Evolutionary conservation across 2,113 vertebrate genomes (phyloP).

Genomic region (Triplophysa dalaica): DNA sequence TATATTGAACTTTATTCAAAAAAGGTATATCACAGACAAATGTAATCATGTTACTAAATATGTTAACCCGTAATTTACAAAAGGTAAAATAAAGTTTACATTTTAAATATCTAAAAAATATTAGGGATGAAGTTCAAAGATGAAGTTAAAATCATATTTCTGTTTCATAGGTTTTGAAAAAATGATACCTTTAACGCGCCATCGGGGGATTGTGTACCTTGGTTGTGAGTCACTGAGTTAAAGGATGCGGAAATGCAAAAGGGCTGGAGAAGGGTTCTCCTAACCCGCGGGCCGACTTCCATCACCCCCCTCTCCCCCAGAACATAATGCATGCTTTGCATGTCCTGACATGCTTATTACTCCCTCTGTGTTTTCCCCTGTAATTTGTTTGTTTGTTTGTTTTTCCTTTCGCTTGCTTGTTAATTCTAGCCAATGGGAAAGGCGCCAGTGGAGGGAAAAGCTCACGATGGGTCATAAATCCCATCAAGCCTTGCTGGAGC

Average conservation of each 20-base stretch:
- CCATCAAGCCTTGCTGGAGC: slow-evolving; percentile 63
- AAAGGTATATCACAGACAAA: no score
- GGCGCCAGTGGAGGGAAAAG: slow-evolving; percentile 58
- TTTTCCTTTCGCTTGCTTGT: slow-evolving; percentile 51
- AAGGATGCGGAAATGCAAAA: slow-evolving; percentile 26
- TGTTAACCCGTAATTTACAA: no score
- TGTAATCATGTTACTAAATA: no score
- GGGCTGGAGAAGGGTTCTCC: slow-evolving; percentile 54
- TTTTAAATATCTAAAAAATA: no score
- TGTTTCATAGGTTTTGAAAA: no score
- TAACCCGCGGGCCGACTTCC: slow-evolving; percentile 40
- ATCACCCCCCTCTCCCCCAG: slow-evolving; percentile 24
- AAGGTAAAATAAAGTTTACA: no score
- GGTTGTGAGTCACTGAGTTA: background rate
- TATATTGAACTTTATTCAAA: no score
- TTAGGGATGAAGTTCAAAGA: no score
- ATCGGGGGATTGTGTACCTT: no score
- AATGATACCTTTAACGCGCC: no score
- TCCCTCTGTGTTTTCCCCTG: slow-evolving; percentile 66
- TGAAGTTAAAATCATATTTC: no score
- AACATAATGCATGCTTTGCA: slow-evolving; percentile 57
- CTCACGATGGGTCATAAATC: slow-evolving; percentile 68
- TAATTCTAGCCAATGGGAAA: slow-evolving; percentile 71
- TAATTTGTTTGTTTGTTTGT: slow-evolving; percentile 71
- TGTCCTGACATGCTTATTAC: slow-evolving; percentile 71